Percentiles rank a stretch among this genome's conserved stretches.
These are phyloP conservation scores for Halcyon smyrnensis DNA, from an alignment of 2,797 vertebrate genomes.

Conservation along the genomic window DNA sequence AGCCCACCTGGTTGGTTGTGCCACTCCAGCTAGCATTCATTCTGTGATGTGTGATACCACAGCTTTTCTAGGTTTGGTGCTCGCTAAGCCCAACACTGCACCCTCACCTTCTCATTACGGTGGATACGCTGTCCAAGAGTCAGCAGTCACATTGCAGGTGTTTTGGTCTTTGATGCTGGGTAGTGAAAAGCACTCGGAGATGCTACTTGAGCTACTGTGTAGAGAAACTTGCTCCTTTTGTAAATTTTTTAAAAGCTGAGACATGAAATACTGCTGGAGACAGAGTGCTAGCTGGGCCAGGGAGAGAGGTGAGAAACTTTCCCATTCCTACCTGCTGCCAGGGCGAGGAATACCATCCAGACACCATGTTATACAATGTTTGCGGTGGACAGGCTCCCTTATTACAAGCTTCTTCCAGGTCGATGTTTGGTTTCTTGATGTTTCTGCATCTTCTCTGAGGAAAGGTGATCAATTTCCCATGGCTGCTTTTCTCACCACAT, in stretches of 20 bases:
- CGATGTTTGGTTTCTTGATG: constrained; percentile 82
- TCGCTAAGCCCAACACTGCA: not conserved
- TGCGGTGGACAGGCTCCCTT: constrained; percentile 78
- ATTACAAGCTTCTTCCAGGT: constrained; percentile 88
- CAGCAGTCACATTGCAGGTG: not conserved
- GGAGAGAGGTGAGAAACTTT: not conserved
- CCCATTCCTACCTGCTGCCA: constrained; percentile 89
- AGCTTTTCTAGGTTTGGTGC: not conserved
- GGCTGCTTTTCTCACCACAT: constrained; percentile 87
- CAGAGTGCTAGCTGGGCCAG: not conserved
- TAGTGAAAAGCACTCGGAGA: not conserved
- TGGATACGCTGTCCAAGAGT: not conserved
- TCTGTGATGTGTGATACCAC: rapidly evolving
- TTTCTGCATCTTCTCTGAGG: constrained; percentile 90
- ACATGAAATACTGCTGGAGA: not conserved
- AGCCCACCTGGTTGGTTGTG: not conserved
- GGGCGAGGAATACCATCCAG: constrained; percentile 92
- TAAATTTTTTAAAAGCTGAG: not conserved
- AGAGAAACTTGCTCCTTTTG: not conserved
- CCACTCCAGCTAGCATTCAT: not conserved
- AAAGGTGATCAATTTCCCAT: constrained; percentile 85
- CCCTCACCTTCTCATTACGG: not conserved
- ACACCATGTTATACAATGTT: constrained; percentile 58
- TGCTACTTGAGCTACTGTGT: not conserved
- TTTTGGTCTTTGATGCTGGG: not conserved